Evolutionary conservation across 2,797 vertebrate species (phyloP).

Genomic region (Cygnus olor): DNA sequence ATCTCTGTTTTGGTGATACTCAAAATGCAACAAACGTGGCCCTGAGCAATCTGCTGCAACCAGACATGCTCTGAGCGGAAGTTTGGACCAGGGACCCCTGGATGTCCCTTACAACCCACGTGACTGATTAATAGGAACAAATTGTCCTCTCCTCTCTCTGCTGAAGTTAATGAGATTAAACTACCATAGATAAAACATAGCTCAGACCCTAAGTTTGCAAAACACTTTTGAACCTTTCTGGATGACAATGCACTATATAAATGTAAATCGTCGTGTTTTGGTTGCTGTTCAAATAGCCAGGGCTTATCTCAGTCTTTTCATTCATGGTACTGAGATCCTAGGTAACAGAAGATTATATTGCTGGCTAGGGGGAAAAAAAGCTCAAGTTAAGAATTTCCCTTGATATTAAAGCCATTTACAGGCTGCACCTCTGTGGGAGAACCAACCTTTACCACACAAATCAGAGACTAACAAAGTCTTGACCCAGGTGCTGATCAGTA

Average conservation of each 20-base stretch:
- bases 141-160: conserved; percentile 17
- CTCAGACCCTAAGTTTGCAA: background rate
- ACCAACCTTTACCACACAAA: background rate
- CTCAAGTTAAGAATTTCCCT: background rate
- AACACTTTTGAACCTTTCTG: background rate
- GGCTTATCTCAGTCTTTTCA: background rate
- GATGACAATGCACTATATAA: background rate
- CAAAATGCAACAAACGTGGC: background rate
- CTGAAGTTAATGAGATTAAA: conserved; percentile 26
- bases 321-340: background rate
- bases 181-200: background rate
- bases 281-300: background rate
- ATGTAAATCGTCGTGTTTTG: background rate
- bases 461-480: background rate
- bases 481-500: background rate
- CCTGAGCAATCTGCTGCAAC: background rate
- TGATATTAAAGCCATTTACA: background rate
- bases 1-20: background rate
- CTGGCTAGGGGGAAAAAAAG: background rate
- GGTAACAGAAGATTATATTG: background rate
- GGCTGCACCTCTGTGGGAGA: background rate
- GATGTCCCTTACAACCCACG: background rate
- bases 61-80: background rate
- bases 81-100: background rate
- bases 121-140: conserved; percentile 16